phyloP scores from a whole-genome alignment of 2,888 invertebrate species.

The Dryadula phaetusa region DNA sequence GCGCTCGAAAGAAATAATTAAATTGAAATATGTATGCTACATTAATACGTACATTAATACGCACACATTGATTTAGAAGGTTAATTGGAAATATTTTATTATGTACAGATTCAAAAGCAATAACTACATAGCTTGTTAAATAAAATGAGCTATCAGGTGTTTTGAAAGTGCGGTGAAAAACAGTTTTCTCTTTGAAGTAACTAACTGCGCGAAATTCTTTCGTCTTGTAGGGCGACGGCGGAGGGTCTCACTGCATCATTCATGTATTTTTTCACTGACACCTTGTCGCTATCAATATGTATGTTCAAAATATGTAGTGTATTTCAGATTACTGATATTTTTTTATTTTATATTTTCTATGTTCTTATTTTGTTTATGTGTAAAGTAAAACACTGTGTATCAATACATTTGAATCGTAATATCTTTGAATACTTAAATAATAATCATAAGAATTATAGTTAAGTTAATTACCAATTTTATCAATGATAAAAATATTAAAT shows the following conservation, averaged over 20 bases:
- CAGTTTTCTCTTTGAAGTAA: slow-evolving; percentile 65
- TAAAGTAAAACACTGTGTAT: background rate
- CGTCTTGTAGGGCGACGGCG: slow-evolving; percentile 72
- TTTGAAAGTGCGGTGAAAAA: slow-evolving; percentile 72
- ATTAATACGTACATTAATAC: slow-evolving; percentile 11
- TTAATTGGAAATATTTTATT: slow-evolving; percentile 7
- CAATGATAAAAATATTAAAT: too few relatives aligned
- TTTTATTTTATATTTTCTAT: background rate
- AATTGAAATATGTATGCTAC: background rate
- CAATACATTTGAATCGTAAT: background rate
- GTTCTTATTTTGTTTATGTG: background rate
- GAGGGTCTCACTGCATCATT: slow-evolving; percentile 81
- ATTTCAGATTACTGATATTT: slow-evolving; percentile 56
- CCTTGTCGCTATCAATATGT: slow-evolving; percentile 79
- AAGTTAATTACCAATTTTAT: too few relatives aligned
- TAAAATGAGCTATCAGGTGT: slow-evolving; percentile 77
- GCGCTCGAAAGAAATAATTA: slow-evolving; percentile 11
- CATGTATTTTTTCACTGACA: slow-evolving; percentile 79
- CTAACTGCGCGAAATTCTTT: slow-evolving; percentile 77
- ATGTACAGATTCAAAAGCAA: background rate
- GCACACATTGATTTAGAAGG: background rate
- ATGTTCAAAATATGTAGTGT: slow-evolving; percentile 56
- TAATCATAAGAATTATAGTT: too few relatives aligned
- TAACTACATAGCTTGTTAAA: slow-evolving; percentile 63
- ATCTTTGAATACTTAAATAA: too few relatives aligned